These are phyloP conservation scores for Drosophila biarmipes DNA, from an alignment of 1,140 invertebrate genomes.

Conservation along the genomic window DNA sequence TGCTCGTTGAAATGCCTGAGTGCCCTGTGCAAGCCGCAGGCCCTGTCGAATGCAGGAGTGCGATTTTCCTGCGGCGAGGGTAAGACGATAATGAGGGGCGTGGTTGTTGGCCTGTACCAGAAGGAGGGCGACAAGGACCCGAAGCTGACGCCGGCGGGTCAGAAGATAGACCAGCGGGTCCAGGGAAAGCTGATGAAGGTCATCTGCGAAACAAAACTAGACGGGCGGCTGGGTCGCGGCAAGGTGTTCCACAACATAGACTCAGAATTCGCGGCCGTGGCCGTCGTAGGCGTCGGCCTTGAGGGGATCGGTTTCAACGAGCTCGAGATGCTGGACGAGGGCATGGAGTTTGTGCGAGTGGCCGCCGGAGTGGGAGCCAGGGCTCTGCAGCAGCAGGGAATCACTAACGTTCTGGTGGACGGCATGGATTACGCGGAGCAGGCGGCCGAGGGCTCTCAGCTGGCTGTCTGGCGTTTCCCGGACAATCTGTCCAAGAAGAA, in stretches of 20 bases:
- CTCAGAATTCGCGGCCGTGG: constrained; percentile 86
- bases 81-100: constrained; percentile 41
- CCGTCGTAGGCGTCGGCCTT: constrained; percentile 89
- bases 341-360: constrained; percentile 85
- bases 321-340: constrained; percentile 89
- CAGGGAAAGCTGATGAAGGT: constrained; percentile 68
- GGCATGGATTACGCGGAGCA: constrained; percentile 89
- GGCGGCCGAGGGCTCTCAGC: constrained; percentile 88
- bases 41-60: constrained; percentile 3
- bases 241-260: constrained; percentile 88
- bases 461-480: constrained; percentile 88
- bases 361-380: constrained; percentile 86
- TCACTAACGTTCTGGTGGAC: constrained; percentile 87
- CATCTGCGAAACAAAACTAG: constrained; percentile 60
- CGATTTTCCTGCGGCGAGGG: constrained; percentile 9
- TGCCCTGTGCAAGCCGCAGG: constrained; percentile 2
- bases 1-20: not conserved
- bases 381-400: constrained; percentile 86
- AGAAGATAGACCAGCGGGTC: constrained; percentile 63
- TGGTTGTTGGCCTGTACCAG: constrained; percentile 77
- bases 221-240: constrained; percentile 85
- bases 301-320: constrained; percentile 87
- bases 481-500: constrained; percentile 86
- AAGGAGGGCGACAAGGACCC: constrained; percentile 73
- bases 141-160: constrained; percentile 62